Conservation (phyloP, 2,888 invertebrate genomes). For the Thera obeliscata region DNA sequence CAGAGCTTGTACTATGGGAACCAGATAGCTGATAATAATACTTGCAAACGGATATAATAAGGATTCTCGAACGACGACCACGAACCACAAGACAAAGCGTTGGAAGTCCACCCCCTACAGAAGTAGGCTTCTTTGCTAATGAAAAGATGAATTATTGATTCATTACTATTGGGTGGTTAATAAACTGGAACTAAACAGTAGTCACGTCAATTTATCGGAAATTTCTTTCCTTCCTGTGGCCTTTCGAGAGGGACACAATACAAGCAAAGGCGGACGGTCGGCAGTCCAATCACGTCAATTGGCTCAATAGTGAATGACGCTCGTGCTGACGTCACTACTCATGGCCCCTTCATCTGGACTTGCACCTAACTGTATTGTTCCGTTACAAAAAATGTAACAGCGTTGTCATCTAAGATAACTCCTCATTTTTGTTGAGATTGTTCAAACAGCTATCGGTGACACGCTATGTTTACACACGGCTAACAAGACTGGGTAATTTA, state of each 20-base stretch:
- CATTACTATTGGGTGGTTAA: no score
- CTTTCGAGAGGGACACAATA: constrained; percentile 32
- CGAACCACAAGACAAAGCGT: no score
- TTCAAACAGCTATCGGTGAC: constrained; percentile 30
- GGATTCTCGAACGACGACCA: no score
- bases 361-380: constrained; percentile 63
- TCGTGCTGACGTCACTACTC: constrained; percentile 75
- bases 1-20: no score
- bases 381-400: constrained; percentile 49
- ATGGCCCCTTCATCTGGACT: constrained; percentile 62
- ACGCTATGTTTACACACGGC: constrained; percentile 32
- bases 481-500: constrained; percentile 25
- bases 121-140: no score
- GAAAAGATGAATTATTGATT: no score
- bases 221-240: constrained; percentile 25
- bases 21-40: no score
- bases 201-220: constrained; percentile 4
- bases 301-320: constrained; percentile 75
- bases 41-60: no score
- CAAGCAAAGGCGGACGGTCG: constrained; percentile 38
- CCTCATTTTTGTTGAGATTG: constrained; percentile 33
- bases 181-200: background rate
- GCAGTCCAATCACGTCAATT: constrained; percentile 76
- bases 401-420: constrained; percentile 9
- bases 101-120: no score